Evolutionary conservation across 2,113 vertebrate species (phyloP), one percentile per base, ranked within the genome.

Genomic region (Pyrgilauda ruficollis): DNA sequence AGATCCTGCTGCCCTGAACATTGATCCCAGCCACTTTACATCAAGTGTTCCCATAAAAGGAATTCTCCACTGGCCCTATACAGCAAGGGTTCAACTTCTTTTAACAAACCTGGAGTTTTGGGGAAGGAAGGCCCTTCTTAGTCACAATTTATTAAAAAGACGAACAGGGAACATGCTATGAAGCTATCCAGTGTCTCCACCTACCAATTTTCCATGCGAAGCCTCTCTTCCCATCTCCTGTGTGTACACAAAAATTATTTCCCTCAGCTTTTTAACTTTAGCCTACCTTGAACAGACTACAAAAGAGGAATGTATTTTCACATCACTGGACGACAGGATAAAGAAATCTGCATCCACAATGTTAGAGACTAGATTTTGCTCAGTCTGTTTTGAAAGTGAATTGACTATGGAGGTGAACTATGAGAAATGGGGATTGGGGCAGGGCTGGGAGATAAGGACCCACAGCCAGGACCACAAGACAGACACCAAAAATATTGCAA

Each of bases 41-140:
- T 76, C 88, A 92, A 87, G 49, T 58, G 58, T 37, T 91, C 56
- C 91, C 58, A 61, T 56, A 82, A 92, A 94, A 94, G 84, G 63
- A 90, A 90, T 70, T 90, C 68, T 93, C 43, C n/a, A 33, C 59
- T 55, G 63, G 47, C 72, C 59, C 39, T 90, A 92, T 76, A 76
- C 33, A 81, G 55, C 30, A 85, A 92, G 46, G 55, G 84, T 59
- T 66, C 64, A 50, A 16, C 39, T 87, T 68, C 52, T 87, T 87
- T 55, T 87, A 91, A 87, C 59, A 93, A 41, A 41, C 58, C 52
- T 91, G 24, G 66, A 82, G 19, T 39, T 75, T 0, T 13, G 27
- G 27, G 33, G 44, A 70, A 91, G 74, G 52, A 49, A 82, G 50
- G 43, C 17, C 59, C 10, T 33, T 73, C 31, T 86, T 69, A 61